These are phyloP conservation scores for Mus spicilegus DNA, from an alignment of 2,113 vertebrate genomes.

Conservation along the genomic window DNA sequence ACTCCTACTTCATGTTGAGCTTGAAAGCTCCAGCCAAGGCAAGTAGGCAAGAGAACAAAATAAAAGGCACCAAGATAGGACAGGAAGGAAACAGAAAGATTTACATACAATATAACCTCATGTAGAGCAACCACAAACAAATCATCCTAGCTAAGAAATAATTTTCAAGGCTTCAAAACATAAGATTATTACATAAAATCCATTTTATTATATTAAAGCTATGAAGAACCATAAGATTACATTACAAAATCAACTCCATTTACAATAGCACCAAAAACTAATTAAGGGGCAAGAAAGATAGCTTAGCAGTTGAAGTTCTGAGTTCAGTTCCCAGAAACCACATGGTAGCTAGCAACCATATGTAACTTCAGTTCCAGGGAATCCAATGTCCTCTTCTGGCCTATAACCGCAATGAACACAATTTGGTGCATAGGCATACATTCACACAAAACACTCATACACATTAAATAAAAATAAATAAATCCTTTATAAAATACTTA, in stretches of 20 bases:
- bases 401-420: background rate
- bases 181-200: background rate
- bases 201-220: background rate
- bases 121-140: background rate
- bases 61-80: background rate
- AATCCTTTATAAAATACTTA: background rate
- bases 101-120: background rate
- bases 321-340: background rate
- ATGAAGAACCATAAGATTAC: background rate
- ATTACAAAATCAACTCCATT: conserved; percentile 9
- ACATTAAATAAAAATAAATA: background rate
- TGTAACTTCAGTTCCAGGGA: background rate
- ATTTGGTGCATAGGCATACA: background rate
- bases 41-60: background rate
- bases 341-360: background rate
- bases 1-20: background rate
- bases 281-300: background rate
- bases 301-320: background rate
- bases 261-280: background rate
- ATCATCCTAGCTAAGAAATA: background rate
- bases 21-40: background rate
- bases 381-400: background rate
- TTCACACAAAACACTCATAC: background rate
- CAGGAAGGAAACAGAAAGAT: background rate
- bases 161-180: background rate